Base-by-base conservation (phyloP, 2,888 invertebrate genomes). In the Nephrotoma guestfalica region DNA sequence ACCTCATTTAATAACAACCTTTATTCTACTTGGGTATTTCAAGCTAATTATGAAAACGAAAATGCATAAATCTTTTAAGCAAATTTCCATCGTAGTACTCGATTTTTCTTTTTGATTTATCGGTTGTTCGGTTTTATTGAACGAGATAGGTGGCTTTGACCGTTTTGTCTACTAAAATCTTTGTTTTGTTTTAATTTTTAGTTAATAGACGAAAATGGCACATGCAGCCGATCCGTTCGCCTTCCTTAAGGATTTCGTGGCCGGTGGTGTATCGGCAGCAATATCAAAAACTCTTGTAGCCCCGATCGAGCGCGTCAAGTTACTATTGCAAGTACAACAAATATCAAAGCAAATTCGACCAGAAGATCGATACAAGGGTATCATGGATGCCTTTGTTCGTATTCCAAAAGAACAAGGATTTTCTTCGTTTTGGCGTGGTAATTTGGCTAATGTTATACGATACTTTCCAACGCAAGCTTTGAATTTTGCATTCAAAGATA, bases 401-500 rank as follows among this genome's bases (percentile, higher is more conserved):
- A 96, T 97, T 91, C 97, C 97, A 86, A 95, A 93, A 90, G 97
- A 97, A 92, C 97, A 97, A 91, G 97, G 98, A 86, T 91, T 97
- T 86, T 88, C 93, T 0, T 96, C 97, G 86, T 95, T 96, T 90
- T 98, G 98, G 98, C 95, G 98, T 90, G 98, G 98, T 89, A 98
- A 98, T 92, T 90, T 97, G 88, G 98, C 98, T 88, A 98, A 98
- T 91, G 98, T 98, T 87, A 95, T 98, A 91, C 93, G 98, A 90
- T 98, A 98, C 91, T 98, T 98, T 93, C 97, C 98, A 86, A 97
- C 97, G 43, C 97, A 98, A 92, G 98, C 98, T 83, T 93, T 98
- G 87, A 98, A 98, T 93, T 98, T 98, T 91, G 97, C 98, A 88
- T 98, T 98, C 92, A 98, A 98, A 92, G 99, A 99, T 92, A 95